phyloP scores from a whole-genome alignment of 2,797 vertebrate species.

The Epinephelus malabaricus region DNA sequence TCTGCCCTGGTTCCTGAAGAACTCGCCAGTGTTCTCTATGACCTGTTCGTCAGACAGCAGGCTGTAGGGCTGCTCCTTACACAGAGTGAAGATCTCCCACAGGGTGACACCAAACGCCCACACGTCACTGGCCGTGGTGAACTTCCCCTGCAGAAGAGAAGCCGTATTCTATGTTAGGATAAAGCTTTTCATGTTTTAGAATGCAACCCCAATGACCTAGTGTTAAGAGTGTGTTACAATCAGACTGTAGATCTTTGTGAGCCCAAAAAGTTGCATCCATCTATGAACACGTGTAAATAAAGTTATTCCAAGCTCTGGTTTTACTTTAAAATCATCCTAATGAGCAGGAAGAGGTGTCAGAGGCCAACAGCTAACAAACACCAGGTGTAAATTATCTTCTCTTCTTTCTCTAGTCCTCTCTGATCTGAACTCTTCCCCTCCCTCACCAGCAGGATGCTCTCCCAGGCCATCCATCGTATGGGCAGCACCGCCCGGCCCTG shows the following conservation, averaged over 20 bases:
- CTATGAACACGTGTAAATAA: neutral
- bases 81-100: conserved; percentile 97
- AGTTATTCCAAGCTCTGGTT: no score
- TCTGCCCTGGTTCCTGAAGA: conserved; percentile 96
- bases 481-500: conserved; percentile 96
- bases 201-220: no score
- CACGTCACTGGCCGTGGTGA: conserved; percentile 96
- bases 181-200: neutral
- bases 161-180: neutral
- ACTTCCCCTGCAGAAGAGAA: conserved; percentile 90
- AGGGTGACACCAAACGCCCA: conserved; percentile 97
- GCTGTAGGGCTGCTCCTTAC: conserved; percentile 95
- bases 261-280: neutral
- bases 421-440: conserved; percentile 7
- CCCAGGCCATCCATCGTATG: conserved; percentile 99
- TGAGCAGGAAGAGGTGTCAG: no score
- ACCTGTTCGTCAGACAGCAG: conserved; percentile 97
- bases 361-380: no score
- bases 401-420: no score
- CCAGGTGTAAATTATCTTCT: no score
- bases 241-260: neutral
- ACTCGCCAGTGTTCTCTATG: conserved; percentile 98
- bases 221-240: neutral
- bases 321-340: no score
- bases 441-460: conserved; percentile 95